These are phyloP conservation scores for Melanotaenia maccullochi DNA, from an alignment of 2,797 vertebrate genomes.

Conservation along the genomic window DNA sequence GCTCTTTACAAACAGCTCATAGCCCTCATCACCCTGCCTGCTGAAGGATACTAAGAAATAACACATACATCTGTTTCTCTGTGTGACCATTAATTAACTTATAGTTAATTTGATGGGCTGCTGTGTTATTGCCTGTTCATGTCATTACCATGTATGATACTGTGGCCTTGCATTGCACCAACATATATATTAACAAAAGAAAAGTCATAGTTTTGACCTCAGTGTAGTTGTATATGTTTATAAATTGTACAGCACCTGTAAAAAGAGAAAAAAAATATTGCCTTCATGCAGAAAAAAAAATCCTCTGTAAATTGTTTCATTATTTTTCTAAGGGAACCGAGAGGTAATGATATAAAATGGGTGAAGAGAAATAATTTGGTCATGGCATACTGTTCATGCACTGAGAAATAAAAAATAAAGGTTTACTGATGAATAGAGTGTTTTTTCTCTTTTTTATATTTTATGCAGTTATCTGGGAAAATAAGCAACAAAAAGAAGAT, in stretches of 20 bases:
- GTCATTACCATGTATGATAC: conserved; percentile 78
- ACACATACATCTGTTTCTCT: conserved; percentile 36
- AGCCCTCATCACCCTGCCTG: conserved; percentile 31
- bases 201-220: conserved; percentile 82
- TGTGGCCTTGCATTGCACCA: conserved; percentile 93
- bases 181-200: conserved; percentile 55
- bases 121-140: conserved; percentile 77
- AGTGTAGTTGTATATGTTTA: conserved; percentile 98
- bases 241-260: conserved; percentile 99
- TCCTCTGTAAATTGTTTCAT: conserved; percentile 95
- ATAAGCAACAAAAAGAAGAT: too few relatives aligned
- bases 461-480: background rate
- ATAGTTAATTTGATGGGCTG: conserved; percentile 67
- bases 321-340: conserved; percentile 99
- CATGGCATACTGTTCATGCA: conserved; percentile 87
- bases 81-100: conserved; percentile 57
- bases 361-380: conserved; percentile 79
- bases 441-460: background rate
- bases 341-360: conserved; percentile 78
- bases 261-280: conserved; percentile 84
- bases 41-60: conserved; percentile 35
- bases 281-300: conserved; percentile 85
- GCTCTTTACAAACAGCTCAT: conserved; percentile 9
- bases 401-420: conserved; percentile 78
- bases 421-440: conserved; percentile 77